These are phyloP conservation scores for Melieria omissa DNA, from an alignment of 2,888 invertebrate genomes.

Conservation along the genomic window DNA sequence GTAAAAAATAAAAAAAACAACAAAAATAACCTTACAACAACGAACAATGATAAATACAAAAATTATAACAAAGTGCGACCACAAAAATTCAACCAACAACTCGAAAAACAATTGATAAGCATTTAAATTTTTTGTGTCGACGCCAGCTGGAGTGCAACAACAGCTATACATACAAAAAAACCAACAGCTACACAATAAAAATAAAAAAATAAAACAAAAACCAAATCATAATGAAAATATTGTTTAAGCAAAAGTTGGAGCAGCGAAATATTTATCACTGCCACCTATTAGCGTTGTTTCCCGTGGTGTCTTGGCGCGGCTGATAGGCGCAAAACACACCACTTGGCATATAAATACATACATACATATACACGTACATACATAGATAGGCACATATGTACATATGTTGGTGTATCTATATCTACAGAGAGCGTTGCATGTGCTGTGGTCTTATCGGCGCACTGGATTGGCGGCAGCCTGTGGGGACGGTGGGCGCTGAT, in stretches of 20 bases:
- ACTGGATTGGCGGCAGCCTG: not conserved
- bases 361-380: not conserved
- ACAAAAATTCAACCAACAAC: no score
- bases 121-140: no score
- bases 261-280: no score
- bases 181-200: not conserved
- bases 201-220: constrained; percentile 12
- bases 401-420: not conserved
- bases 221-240: not conserved
- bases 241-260: no score
- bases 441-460: no score
- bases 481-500: not conserved
- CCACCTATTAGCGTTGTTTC: no score
- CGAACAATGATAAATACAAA: no score
- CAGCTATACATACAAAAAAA: no score
- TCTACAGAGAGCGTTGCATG: not conserved
- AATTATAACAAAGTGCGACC: no score
- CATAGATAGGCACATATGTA: not conserved
- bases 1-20: not conserved
- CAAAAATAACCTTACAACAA: not conserved
- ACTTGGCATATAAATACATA: not conserved
- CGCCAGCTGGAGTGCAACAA: no score
- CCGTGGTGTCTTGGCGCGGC: no score
- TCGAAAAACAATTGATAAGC: no score
- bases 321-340: not conserved